Percentiles rank a stretch among this genome's conserved stretches.
phyloP scores from a whole-genome alignment of 1,140 invertebrate genomes.

The Psix sp. region DNA sequence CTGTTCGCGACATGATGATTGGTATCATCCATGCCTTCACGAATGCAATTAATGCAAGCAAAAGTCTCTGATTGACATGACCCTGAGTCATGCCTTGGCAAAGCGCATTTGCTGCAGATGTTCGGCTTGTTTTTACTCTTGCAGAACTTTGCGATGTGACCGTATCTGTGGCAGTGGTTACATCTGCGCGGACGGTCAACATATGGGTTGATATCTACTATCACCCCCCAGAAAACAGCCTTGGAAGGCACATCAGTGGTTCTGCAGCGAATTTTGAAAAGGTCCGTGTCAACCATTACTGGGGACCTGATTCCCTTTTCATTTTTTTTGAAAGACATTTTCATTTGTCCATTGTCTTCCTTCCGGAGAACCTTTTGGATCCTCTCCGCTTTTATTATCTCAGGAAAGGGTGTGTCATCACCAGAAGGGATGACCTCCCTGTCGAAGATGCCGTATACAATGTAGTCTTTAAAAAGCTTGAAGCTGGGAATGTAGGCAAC shows the following conservation, averaged over 20 bases:
- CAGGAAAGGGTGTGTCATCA: neutral
- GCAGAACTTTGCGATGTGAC: conserved; percentile 5
- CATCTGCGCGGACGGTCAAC: conserved; percentile 1
- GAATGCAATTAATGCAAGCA: conserved; percentile 3
- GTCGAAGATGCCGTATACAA: neutral
- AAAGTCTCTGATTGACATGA: neutral
- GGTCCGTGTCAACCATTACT: neutral
- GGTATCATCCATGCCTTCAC: neutral
- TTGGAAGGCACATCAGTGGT: neutral
- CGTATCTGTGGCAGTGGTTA: conserved; percentile 1
- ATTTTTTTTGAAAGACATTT: neutral
- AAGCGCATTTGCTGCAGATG: conserved; percentile 2
- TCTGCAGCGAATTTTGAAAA: neutral
- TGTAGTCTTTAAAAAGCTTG: conserved; percentile 8
- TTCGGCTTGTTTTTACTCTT: neutral
- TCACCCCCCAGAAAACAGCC: neutral
- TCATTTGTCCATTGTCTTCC: neutral
- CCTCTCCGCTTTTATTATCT: neutral
- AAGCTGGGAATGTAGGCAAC: neutral
- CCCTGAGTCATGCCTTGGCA: neutral
- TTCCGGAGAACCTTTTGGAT: neutral
- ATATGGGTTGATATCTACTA: neutral
- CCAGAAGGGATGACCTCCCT: neutral
- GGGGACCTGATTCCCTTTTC: neutral
- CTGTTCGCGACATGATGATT: neutral